A percentile compares a stretch with the other conserved stretches of the same genome.
Conservation (phyloP, 2,888 invertebrate genomes). For the Agonopterix heracliana region DNA sequence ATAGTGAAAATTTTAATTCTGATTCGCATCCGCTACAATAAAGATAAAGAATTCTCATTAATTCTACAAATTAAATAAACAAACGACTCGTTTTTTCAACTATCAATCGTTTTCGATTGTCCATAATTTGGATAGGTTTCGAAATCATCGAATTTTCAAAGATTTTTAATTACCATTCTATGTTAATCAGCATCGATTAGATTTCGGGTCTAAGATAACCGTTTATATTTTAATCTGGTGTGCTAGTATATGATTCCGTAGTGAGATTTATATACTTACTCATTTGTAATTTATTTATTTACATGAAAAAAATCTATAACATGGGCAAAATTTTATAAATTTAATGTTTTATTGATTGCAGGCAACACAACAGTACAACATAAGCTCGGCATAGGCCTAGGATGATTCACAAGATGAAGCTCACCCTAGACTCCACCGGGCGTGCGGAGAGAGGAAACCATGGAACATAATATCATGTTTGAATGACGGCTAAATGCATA, state of each 20-base stretch:
- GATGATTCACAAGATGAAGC: too few species aligned
- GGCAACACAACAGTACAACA: too few species aligned
- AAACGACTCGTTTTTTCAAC: slow-evolving; percentile 23
- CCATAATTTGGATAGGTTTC: slow-evolving; percentile 27
- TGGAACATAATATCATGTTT: too few species aligned
- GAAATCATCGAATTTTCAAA: slow-evolving; percentile 29
- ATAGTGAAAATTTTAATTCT: slow-evolving; percentile 22
- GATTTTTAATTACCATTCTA: slow-evolving; percentile 54
- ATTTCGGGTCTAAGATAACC: slow-evolving; percentile 29
- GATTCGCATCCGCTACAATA: slow-evolving; percentile 26
- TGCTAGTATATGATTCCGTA: slow-evolving; percentile 5
- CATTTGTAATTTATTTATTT: too few species aligned
- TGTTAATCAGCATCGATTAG: slow-evolving; percentile 43
- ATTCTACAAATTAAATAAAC: slow-evolving; percentile 30
- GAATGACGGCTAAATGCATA: too few species aligned
- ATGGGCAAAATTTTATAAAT: too few species aligned
- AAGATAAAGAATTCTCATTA: slow-evolving; percentile 38
- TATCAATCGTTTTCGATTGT: slow-evolving; percentile 19
- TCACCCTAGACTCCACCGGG: too few species aligned
- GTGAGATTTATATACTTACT: too few species aligned
- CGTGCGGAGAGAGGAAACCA: too few species aligned
- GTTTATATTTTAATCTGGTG: slow-evolving; percentile 26
- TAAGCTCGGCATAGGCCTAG: too few species aligned
- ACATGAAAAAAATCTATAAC: too few species aligned
- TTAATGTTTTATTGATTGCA: too few species aligned